Conservation (phyloP, 2,113 vertebrate species). For the Egretta garzetta region DNA sequence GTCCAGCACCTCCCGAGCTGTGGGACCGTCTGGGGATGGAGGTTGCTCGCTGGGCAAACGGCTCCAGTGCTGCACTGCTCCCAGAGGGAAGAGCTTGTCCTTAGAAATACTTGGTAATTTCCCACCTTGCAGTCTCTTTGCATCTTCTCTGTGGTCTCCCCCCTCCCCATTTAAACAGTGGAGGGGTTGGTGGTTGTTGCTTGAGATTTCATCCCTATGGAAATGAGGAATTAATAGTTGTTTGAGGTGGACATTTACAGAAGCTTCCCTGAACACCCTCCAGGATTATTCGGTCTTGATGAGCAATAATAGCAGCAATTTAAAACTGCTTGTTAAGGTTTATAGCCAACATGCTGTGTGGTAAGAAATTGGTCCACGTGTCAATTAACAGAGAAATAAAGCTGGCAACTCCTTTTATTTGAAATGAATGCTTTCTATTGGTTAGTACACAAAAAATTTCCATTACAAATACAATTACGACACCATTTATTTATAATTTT, state of each 20-base stretch:
- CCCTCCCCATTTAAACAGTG: not conserved
- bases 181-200: not conserved
- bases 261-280: slow-evolving; percentile 13
- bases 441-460: not conserved
- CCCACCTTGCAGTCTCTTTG: not conserved
- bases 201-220: slow-evolving; percentile 12
- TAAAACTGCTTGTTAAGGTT: slow-evolving; percentile 41
- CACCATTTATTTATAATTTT: not conserved
- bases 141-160: not conserved
- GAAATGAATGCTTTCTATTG: not conserved
- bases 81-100: not conserved
- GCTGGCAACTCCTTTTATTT: not conserved
- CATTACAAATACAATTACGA: slow-evolving; percentile 3
- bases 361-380: slow-evolving; percentile 1
- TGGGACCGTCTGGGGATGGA: not conserved
- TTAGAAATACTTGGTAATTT: not conserved
- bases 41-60: not conserved
- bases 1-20: not conserved
- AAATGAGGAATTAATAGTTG: slow-evolving; percentile 41
- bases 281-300: slow-evolving; percentile 32
- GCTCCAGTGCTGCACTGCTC: not conserved
- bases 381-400: slow-evolving; percentile 30
- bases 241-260: not conserved
- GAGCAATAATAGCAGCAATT: slow-evolving; percentile 48
- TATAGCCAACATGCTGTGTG: not conserved